Evolutionary conservation across 2,797 vertebrate genomes (phyloP), one percentile per base, ranked within the genome.

Genomic region (Xenopus petersii): DNA sequence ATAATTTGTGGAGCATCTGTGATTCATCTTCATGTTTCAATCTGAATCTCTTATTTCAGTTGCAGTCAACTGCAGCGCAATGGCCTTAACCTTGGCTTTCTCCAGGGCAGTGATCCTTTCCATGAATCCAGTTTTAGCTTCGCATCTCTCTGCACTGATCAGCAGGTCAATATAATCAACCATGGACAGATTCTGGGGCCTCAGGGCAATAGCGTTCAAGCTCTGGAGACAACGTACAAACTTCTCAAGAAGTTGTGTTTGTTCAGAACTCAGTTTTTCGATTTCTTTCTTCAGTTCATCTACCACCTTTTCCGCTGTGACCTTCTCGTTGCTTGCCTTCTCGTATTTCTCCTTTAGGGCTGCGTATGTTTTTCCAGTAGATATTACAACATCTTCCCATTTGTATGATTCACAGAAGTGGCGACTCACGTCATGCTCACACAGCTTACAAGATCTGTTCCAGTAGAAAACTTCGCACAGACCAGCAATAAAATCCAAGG

Each of bases 51-150:
- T 13, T 21, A 5, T 84, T 74, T 51, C 69, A 42, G 54, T 12
- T 80, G 70, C 48, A 3, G 85, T 80, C 77, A 83, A 84, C 47
- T 75, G 81, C 56, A 87, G 82, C n/a, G 84, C 79, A 16, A 42
- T 62, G 2, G 54, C 54, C 16, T 56, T 56, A 15, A 17, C 54
- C 6, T 56, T 56, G 16, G 54, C n/a, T 17, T 56, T 56, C 54
- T 56, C 54, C 54, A 56, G n/a, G 12, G 54, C 10, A 1, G 12
- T 17, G 12, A 56, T 56, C 16, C 54, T 56, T 56, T 56, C 54
- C 7, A 16, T 8, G 15, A 56, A 56, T 56, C 54, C 54, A 17
- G 54, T 8, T 56, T 16, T 56, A 5, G 12, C 54, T 56, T 56
- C n/a, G 16, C n/a, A 15, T 17, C 15, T 56, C n/a, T 56, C 54